Percentiles rank a stretch among this genome's conserved stretches.
These are phyloP conservation scores for Drosophila eohydei DNA, from an alignment of 2,888 invertebrate species.

Conservation along the genomic window DNA sequence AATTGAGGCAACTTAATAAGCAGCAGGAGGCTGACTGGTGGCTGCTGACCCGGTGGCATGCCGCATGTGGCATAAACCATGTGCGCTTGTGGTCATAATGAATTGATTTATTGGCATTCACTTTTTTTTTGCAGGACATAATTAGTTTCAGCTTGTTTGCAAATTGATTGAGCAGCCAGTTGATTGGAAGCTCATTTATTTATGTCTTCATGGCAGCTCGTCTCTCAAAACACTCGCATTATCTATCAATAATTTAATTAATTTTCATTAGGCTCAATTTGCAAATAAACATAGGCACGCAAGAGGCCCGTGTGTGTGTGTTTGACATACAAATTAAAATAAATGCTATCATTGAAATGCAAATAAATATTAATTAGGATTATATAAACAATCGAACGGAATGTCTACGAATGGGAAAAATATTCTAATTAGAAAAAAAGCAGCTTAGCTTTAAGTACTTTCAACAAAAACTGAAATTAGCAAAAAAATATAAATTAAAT, in stretches of 20 bases:
- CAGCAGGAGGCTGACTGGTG: constrained; percentile 16
- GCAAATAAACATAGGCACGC: constrained; percentile 1
- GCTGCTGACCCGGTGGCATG: constrained; percentile 12
- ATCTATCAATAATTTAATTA: constrained; percentile 63
- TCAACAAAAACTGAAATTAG: background rate
- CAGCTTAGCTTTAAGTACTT: background rate
- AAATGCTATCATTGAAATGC: constrained; percentile 1
- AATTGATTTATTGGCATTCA: constrained; percentile 72
- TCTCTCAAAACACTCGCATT: constrained; percentile 18
- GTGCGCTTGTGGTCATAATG: constrained; percentile 48
- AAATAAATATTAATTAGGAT: constrained; percentile 44
- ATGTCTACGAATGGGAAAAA: background rate
- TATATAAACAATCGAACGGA: constrained; percentile 7
- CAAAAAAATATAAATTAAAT: background rate
- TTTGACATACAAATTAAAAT: constrained; percentile 32
- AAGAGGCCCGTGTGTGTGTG: background rate
- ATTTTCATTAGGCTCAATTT: constrained; percentile 56
- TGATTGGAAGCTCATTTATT: constrained; percentile 56
- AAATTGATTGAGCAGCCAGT: constrained; percentile 68
- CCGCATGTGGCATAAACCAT: constrained; percentile 38
- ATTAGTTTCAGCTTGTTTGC: constrained; percentile 63
- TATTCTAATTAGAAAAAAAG: background rate
- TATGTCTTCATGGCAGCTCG: constrained; percentile 17
- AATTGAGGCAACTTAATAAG: constrained; percentile 43
- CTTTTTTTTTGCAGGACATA: constrained; percentile 46